Evolutionary conservation across 2,888 invertebrate genomes (phyloP), one percentile per base, ranked within the genome.

Genomic region (Agrotis clavis): DNA sequence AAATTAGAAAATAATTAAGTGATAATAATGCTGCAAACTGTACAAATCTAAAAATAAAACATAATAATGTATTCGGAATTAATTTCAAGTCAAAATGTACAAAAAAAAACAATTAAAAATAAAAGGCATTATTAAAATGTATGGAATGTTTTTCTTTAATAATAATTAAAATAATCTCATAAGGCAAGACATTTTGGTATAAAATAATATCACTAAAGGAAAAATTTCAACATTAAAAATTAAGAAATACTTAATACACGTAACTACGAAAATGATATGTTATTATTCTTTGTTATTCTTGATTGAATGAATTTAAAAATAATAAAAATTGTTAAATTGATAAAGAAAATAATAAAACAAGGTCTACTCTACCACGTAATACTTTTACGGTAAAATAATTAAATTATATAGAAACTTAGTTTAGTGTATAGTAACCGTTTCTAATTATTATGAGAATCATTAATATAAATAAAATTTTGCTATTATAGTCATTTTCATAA

Each of bases 251-350:
- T 79, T 76, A 71, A 70, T 63, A 41, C 11, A 41, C 41, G 41
- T 41, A 81, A 56, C 82, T 86, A 85, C 79, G 74, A 85, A 88
- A 88, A 90, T 95, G 95, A 95, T 95, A 95, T 95, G 95, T 95
- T 89, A 76, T 88, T 91, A 94, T 95, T 95, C 94, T 92, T 92
- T 88, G 89, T 91, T 93, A 94, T 93, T 93, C 94, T 94, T 94
- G 94, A 92, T 94, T 92, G 86, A 71, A 79, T 67, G 66, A 79
- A 63, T 73, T 53, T 76, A 71, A 69, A 19, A 69, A 80, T 50
- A 67, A 41, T 41, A 11, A 41, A 11, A 75, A 62, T 67, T 73
- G 72, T 81, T 76, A 82, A 86, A 85, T 25, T 2, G 25, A 2
- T 78, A 77, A 86, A 85, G 77, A 65, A 77, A 79, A 63, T 71